These are phyloP conservation scores for Nannospalax galili DNA, from an alignment of 2,113 vertebrate species.

Conservation along the genomic window DNA sequence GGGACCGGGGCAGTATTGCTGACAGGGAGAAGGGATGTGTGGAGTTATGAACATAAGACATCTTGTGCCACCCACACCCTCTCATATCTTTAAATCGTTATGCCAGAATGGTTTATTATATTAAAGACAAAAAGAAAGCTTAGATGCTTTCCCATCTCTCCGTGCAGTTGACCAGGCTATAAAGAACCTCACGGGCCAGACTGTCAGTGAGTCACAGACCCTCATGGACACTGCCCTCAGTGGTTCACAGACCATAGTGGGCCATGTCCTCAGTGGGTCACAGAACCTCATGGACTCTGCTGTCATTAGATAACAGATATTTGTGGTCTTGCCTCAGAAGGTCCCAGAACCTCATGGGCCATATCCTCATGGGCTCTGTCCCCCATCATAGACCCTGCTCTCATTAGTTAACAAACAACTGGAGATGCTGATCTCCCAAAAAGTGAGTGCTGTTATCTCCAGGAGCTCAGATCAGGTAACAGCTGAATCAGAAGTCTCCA, in stretches of 20 bases:
- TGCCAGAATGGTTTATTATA: too few relatives aligned
- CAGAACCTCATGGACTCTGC: neutral
- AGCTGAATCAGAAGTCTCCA: neutral
- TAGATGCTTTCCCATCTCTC: neutral
- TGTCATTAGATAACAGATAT: too few relatives aligned
- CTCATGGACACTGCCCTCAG: neutral
- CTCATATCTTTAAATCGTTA: neutral
- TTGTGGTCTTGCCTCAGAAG: neutral
- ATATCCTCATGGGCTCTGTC: too few relatives aligned
- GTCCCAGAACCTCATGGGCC: too few relatives aligned
- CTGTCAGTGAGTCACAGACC: neutral
- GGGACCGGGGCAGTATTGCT: neutral
- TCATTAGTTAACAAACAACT: neutral
- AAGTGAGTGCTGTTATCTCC: too few relatives aligned
- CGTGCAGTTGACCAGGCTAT: neutral
- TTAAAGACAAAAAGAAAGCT: neutral
- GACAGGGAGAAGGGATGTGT: rapidly evolving
- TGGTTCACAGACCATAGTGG: neutral
- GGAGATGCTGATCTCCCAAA: too few relatives aligned
- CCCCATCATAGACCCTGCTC: neutral
- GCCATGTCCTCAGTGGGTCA: neutral
- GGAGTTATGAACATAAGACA: neutral
- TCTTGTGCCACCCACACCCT: neutral
- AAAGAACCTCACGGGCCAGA: neutral
- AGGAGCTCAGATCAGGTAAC: neutral